Evolutionary conservation across 2,797 vertebrate species (phyloP).

Genomic region (Bryconaethiops microstoma): DNA sequence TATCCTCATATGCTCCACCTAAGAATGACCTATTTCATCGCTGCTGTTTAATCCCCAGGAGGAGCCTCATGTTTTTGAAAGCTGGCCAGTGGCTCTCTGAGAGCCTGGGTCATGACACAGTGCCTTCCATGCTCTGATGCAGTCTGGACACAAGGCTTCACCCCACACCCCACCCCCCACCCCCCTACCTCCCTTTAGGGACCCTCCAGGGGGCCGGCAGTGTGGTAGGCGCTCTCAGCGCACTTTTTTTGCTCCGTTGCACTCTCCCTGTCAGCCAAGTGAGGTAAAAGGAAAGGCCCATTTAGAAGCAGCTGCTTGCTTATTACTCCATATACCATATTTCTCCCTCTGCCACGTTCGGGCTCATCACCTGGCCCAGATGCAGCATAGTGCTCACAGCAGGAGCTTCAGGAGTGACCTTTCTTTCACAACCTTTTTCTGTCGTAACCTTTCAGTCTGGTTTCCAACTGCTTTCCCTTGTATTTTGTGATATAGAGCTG

Average conservation of each 20-base stretch:
- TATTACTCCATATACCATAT: not conserved
- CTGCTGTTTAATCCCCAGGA: not conserved
- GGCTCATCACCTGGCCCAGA: not conserved
- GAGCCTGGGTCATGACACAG: not conserved
- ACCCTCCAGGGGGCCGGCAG: not conserved
- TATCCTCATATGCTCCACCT: not conserved
- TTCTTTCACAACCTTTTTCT: slow-evolving; percentile 39
- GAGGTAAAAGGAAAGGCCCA: slow-evolving; percentile 3
- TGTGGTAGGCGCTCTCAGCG: not conserved
- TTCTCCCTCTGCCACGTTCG: slow-evolving; percentile 5
- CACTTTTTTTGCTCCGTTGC: slow-evolving; percentile 3
- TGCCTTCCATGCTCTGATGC: not conserved
- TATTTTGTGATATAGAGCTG: slow-evolving; percentile 17
- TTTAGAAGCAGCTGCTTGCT: slow-evolving; percentile 1
- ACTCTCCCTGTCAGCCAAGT: not conserved
- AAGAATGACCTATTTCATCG: not conserved
- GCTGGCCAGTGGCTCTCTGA: not conserved
- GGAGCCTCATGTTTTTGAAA: not conserved
- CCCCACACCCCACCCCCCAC: not conserved
- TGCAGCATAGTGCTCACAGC: slow-evolving; percentile 27
- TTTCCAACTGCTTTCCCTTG: slow-evolving; percentile 30
- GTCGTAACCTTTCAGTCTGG: slow-evolving; percentile 34
- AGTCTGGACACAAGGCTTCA: not conserved
- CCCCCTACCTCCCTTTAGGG: not conserved
- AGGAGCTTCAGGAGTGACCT: slow-evolving; percentile 37